These are phyloP conservation scores for Galemys pyrenaicus DNA, from an alignment of 2,113 vertebrate species.

Conservation along the genomic window DNA sequence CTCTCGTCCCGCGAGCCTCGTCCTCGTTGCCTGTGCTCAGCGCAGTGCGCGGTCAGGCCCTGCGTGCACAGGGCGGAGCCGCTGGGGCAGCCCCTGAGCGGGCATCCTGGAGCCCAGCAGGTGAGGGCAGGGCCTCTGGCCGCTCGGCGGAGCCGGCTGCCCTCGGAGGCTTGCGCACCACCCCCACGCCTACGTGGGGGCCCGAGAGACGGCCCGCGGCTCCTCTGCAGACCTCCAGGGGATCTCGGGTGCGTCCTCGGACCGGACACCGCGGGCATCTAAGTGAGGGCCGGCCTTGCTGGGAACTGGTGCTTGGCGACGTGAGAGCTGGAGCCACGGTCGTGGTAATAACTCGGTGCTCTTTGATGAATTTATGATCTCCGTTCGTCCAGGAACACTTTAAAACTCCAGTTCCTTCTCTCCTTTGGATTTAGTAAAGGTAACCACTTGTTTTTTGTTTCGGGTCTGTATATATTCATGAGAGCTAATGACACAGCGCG, in stretches of 20 bases:
- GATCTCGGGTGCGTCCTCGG: not conserved
- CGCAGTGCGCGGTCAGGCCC: not conserved
- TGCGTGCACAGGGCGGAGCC: fast-evolving
- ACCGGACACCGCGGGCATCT: not conserved
- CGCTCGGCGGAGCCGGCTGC: not conserved
- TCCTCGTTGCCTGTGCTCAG: not conserved
- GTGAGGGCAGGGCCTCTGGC: not conserved
- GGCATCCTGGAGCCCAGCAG: too few species aligned
- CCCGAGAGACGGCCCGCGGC: too few species aligned
- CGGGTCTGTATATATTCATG: conserved; percentile 71
- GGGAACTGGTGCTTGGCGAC: not conserved
- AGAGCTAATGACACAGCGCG: conserved; percentile 69
- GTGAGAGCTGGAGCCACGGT: not conserved
- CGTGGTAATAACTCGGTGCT: conserved; percentile 41
- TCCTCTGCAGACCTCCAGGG: not conserved
- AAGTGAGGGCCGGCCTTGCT: not conserved
- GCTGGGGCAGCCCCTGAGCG: too few species aligned
- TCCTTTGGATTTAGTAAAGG: conserved; percentile 70
- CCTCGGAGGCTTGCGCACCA: too few species aligned
- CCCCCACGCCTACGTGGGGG: too few species aligned
- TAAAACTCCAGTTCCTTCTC: conserved; percentile 56
- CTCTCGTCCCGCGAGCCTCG: not conserved
- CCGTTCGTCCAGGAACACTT: not conserved
- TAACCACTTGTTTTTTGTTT: conserved; percentile 76
- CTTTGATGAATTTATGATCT: conserved; percentile 56